phyloP scores from a whole-genome alignment of 2,888 invertebrate species.

The Quadriops clusia region DNA sequence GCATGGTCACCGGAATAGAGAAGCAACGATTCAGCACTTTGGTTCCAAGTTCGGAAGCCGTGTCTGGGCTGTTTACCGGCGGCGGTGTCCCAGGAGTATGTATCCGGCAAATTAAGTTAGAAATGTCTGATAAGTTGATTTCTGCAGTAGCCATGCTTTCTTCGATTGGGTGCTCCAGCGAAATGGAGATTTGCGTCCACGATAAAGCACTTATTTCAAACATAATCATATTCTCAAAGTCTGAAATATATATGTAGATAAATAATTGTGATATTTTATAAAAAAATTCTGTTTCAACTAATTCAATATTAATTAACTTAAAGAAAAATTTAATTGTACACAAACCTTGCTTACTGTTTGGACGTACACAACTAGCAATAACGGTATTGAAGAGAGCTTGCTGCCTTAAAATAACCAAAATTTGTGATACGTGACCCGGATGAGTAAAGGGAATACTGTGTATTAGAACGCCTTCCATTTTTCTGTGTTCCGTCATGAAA shows the following conservation, averaged over 20 bases:
- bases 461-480: constrained; percentile 64
- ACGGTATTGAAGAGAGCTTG: constrained; percentile 88
- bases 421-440: constrained; percentile 82
- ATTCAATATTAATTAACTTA: not conserved
- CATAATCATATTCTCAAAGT: constrained; percentile 67
- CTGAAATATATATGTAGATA: constrained; percentile 30
- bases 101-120: constrained; percentile 66
- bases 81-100: constrained; percentile 46
- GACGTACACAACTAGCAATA: constrained; percentile 77
- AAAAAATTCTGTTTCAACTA: constrained; percentile 1
- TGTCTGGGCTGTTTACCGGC: constrained; percentile 31
- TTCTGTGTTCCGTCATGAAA: constrained; percentile 74
- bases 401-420: constrained; percentile 72
- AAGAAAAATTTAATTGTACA: constrained; percentile 4
- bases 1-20: constrained; percentile 86
- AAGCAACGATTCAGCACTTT: constrained; percentile 75
- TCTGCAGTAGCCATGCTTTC: constrained; percentile 90
- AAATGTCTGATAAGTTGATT: constrained; percentile 70
- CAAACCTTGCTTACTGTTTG: constrained; percentile 64
- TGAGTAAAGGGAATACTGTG: constrained; percentile 84
- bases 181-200: constrained; percentile 79
- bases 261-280: not conserved
- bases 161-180: constrained; percentile 84
- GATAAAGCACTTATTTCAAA: constrained; percentile 86
- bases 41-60: constrained; percentile 44